Evolutionary conservation across 2,797 vertebrate species (phyloP).

Genomic region (Neosilurus hyrtlii): DNA sequence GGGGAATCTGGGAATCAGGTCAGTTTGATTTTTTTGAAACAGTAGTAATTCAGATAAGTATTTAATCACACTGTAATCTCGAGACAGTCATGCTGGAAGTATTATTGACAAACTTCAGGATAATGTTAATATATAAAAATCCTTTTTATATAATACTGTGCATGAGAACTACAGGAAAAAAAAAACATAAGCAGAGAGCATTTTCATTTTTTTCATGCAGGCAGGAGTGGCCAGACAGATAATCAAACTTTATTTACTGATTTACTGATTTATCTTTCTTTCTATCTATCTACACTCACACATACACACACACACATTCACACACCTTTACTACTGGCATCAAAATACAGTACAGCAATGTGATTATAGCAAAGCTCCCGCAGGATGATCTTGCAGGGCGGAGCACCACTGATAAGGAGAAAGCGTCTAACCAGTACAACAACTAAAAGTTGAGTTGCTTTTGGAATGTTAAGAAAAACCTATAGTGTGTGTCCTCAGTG

Average conservation of each 20-base stretch:
- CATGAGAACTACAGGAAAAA: not conserved
- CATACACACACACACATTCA: too few species aligned
- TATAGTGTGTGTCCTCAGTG: too few species aligned
- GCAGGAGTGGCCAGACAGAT: not conserved
- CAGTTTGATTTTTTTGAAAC: conserved; percentile 7
- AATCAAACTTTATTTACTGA: not conserved
- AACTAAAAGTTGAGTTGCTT: too few species aligned
- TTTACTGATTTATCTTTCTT: not conserved
- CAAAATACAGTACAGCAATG: not conserved
- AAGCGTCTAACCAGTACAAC: too few species aligned
- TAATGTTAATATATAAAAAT: not conserved
- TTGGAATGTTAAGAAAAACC: too few species aligned
- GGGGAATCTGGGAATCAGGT: not conserved
- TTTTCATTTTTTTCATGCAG: not conserved
- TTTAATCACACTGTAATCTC: not conserved
- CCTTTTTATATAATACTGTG: not conserved
- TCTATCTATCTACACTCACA: too few species aligned
- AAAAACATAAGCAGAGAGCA: not conserved
- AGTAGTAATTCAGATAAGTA: not conserved
- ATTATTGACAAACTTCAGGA: not conserved
- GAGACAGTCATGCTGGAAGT: not conserved
- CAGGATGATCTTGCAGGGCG: too few species aligned
- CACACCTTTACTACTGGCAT: not conserved
- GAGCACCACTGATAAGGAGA: too few species aligned
- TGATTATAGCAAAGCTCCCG: not conserved